A percentile compares a stretch with the other conserved stretches of the same genome.
Evolutionary conservation across 2,888 invertebrate species (phyloP).

Genomic region (Tenthredo mesomela): DNA sequence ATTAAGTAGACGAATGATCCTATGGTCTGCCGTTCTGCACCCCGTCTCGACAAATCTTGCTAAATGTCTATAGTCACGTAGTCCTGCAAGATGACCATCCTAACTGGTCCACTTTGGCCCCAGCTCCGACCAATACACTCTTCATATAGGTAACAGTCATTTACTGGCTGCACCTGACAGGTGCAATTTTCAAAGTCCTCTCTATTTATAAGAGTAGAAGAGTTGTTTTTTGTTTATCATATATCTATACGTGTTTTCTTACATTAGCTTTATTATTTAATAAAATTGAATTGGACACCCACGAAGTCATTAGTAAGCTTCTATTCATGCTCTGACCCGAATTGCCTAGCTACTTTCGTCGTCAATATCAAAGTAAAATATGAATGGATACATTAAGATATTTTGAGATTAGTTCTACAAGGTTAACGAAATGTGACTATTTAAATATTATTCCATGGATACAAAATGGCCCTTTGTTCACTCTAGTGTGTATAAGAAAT

Average conservation of each 20-base stretch:
- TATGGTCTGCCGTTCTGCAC: constrained; percentile 11
- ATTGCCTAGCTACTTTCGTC: background rate
- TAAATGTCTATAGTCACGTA: constrained; percentile 41
- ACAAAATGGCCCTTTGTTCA: background rate
- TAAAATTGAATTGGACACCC: background rate
- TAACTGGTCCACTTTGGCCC: constrained; percentile 4
- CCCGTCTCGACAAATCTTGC: constrained; percentile 49
- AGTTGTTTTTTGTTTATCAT: background rate
- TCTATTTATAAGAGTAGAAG: no score
- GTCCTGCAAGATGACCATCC: constrained; percentile 27
- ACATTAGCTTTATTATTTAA: background rate
- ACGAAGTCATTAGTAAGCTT: background rate
- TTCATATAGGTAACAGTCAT: background rate
- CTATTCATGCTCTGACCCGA: background rate
- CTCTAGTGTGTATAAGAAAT: background rate
- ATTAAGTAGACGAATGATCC: constrained; percentile 53
- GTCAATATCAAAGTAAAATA: background rate
- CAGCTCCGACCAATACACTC: background rate
- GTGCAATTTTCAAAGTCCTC: no score
- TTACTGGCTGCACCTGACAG: background rate
- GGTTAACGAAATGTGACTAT: background rate
- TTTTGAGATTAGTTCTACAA: background rate
- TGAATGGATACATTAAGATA: background rate
- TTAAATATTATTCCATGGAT: background rate
- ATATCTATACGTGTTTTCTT: background rate